These are phyloP conservation scores for Anolis sagrei DNA, from an alignment of 2,113 vertebrate species.

Conservation along the genomic window DNA sequence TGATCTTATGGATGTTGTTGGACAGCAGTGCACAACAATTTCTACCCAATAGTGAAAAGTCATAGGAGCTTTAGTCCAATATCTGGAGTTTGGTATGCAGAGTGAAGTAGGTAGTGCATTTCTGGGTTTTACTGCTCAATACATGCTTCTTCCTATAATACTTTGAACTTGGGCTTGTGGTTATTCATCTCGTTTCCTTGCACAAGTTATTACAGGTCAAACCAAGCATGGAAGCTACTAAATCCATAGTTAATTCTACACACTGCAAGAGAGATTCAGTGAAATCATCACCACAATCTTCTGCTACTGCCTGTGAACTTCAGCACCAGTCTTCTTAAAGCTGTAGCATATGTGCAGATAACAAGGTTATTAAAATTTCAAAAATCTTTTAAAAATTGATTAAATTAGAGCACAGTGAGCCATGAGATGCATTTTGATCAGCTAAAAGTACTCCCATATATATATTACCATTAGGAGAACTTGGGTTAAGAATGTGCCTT, in stretches of 20 bases:
- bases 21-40: no score
- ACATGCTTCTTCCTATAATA: neutral
- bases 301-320: neutral
- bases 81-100: no score
- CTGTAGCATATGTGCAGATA: conserved; percentile 1
- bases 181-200: neutral
- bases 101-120: no score
- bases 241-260: neutral
- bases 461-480: neutral
- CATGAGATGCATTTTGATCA: neutral
- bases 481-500: neutral
- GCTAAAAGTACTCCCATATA: neutral
- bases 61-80: no score
- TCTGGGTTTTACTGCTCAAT: no score
- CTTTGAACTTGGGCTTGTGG: neutral
- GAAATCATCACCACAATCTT: neutral
- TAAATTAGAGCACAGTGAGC: neutral
- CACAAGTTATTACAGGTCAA: neutral
- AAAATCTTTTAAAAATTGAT: neutral
- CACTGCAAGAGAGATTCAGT: neutral
- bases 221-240: neutral
- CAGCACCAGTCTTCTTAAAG: neutral
- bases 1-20: no score
- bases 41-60: no score
- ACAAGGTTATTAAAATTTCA: neutral